phyloP scores from a whole-genome alignment of 2,888 invertebrate genomes.

The Drosophila anomalata region DNA sequence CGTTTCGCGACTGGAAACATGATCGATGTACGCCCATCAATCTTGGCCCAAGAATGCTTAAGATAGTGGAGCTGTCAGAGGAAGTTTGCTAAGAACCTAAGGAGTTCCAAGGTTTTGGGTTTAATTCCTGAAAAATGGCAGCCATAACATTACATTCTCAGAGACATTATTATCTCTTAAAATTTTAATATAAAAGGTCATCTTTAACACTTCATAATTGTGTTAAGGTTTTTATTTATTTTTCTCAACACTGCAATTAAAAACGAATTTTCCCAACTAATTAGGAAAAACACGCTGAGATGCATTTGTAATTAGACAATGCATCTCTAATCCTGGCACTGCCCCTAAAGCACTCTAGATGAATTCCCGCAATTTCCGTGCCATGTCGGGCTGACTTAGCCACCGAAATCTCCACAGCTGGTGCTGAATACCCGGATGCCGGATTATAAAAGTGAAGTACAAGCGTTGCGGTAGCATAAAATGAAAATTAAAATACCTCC shows the following conservation, averaged over 20 bases:
- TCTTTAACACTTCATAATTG: not conserved
- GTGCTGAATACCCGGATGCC: slow-evolving; percentile 13
- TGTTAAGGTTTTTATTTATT: not conserved
- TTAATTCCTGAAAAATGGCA: too few relatives aligned
- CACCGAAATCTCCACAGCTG: slow-evolving; percentile 31
- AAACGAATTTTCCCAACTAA: not conserved
- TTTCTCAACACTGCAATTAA: not conserved
- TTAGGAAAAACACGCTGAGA: not conserved
- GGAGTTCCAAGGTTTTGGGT: too few relatives aligned
- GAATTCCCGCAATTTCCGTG: slow-evolving; percentile 21
- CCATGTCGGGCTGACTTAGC: slow-evolving; percentile 23
- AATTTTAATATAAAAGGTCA: not conserved
- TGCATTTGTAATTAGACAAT: slow-evolving; percentile 24
- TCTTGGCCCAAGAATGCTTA: not conserved
- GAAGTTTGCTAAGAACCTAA: not conserved
- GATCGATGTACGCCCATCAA: slow-evolving; percentile 30
- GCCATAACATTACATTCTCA: too few relatives aligned
- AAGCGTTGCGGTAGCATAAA: slow-evolving; percentile 27
- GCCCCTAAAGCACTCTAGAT: not conserved
- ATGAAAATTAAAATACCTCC: slow-evolving; percentile 47
- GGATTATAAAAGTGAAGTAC: slow-evolving; percentile 25
- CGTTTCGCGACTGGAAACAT: slow-evolving; percentile 29
- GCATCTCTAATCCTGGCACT: not conserved
- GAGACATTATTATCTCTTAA: too few relatives aligned
- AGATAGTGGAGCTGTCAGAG: not conserved